Percentiles rank a stretch among this genome's conserved stretches.
phyloP scores from a whole-genome alignment of 2,797 vertebrate genomes.

The Furcifer pardalis region DNA sequence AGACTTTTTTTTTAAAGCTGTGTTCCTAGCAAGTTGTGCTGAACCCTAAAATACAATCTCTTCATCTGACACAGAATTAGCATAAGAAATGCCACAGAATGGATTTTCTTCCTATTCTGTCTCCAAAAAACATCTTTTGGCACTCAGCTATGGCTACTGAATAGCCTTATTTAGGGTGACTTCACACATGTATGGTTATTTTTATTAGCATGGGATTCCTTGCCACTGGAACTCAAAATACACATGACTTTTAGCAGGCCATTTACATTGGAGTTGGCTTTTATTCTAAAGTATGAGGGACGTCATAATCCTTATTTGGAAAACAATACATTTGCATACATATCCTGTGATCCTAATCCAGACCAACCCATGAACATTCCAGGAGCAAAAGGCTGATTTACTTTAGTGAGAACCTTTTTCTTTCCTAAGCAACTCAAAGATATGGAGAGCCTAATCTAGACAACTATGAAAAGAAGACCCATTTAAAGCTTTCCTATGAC shows the following conservation, averaged over 20 bases:
- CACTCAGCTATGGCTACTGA: background rate
- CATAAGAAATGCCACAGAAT: background rate
- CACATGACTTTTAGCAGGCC: background rate
- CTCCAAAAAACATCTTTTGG: background rate
- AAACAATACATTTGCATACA: background rate
- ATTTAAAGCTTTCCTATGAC: background rate
- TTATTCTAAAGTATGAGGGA: background rate
- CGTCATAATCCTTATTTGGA: background rate
- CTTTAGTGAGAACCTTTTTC: background rate
- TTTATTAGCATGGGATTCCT: background rate
- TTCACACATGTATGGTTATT: background rate
- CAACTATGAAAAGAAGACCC: background rate
- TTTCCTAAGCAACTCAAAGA: background rate
- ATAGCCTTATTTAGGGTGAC: background rate
- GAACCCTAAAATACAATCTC: background rate
- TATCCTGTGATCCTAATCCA: background rate
- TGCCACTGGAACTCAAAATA: background rate
- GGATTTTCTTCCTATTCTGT: background rate
- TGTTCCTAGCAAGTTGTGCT: too few relatives aligned
- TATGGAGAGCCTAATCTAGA: background rate
- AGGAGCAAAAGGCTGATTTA: background rate
- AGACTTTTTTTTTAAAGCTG: too few relatives aligned
- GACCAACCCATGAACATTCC: background rate
- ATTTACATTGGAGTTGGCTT: background rate
- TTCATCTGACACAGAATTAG: background rate